These are phyloP conservation scores for Reticulitermes lucifugus DNA, from an alignment of 2,888 invertebrate species.

Conservation along the genomic window DNA sequence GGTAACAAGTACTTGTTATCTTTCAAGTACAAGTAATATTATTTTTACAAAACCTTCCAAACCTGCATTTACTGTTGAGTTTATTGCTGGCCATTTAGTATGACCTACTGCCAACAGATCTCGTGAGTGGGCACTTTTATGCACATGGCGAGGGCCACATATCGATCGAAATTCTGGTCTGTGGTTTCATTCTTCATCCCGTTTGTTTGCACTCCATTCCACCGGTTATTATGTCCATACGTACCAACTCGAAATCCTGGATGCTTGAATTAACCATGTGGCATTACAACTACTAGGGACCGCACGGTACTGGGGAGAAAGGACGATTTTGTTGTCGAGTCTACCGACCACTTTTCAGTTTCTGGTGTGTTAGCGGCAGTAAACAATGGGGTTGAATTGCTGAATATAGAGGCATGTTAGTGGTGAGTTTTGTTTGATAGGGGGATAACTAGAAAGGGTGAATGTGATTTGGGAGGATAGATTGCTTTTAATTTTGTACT, in stretches of 20 bases:
- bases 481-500: constrained; percentile 10
- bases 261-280: constrained; percentile 9
- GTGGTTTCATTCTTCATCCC: background rate
- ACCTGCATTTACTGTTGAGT: too few relatives aligned
- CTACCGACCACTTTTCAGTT: constrained; percentile 8
- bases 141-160: background rate
- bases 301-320: background rate
- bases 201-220: background rate
- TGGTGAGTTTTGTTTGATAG: background rate
- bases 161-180: background rate
- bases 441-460: background rate
- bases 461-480: background rate
- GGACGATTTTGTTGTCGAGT: background rate
- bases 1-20: too few relatives aligned
- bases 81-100: too few relatives aligned
- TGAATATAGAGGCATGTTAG: background rate
- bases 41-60: too few relatives aligned
- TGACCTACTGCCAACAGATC: too few relatives aligned
- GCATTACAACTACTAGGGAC: background rate
- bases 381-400: constrained; percentile 1
- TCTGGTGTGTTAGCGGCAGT: background rate
- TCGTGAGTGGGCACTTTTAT: too few relatives aligned
- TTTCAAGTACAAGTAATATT: too few relatives aligned
- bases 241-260: background rate
- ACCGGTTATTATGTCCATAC: background rate